Evolutionary conservation across 2,888 invertebrate species (phyloP), one percentile per base, ranked within the genome.

Genomic region (Sycophila texana): DNA sequence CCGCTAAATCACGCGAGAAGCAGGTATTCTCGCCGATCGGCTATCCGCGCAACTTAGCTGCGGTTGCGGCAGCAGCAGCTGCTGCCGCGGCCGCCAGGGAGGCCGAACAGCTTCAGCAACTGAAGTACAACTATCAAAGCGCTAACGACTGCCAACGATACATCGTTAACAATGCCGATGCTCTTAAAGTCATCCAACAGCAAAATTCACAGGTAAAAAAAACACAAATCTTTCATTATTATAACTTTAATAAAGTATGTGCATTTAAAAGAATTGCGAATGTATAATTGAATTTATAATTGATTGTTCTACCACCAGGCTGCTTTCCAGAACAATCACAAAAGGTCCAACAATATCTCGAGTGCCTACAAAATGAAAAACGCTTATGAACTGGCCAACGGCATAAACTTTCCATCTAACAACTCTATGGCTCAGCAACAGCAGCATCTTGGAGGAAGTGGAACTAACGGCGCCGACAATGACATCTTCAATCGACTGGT

Each of bases 401-500:
- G 87, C 4, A 83, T 87, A 14, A 82, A 84, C 4, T 88, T 86
- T 65, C 82, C 86, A 22, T 75, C 86, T 0, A 82, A 83, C 49
- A 85, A 83, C 49, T 85, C 87, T 61, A 68, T 89, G 63, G 83
- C 85, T 30, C 87, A 88, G 20, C 87, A 86, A 65, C 70, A 72
- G 22, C 75, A 77, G 47, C 72, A 76, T 57, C 16, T 4, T 49
- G 47, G 39, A 39, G n/a, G 51, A 5, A 76, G 5, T 22, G 16
- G 49, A 14, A 79, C 66, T 79, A 10, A 72, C n/a, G 53, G 55
- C 18, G 51, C 87, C 65, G 88, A 88, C 74, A 87, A 84, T 66
- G 88, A 88, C 55, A 84, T 88, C 22, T 86, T 88, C 66, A 87
- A 87, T 83, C 87, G 87, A 16, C 80, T 89, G 20, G 83, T 89